Percentiles rank a stretch among this genome's conserved stretches.
Evolutionary conservation across 2,797 vertebrate species (phyloP).

Genomic region (Arrhamphus sclerolepis): DNA sequence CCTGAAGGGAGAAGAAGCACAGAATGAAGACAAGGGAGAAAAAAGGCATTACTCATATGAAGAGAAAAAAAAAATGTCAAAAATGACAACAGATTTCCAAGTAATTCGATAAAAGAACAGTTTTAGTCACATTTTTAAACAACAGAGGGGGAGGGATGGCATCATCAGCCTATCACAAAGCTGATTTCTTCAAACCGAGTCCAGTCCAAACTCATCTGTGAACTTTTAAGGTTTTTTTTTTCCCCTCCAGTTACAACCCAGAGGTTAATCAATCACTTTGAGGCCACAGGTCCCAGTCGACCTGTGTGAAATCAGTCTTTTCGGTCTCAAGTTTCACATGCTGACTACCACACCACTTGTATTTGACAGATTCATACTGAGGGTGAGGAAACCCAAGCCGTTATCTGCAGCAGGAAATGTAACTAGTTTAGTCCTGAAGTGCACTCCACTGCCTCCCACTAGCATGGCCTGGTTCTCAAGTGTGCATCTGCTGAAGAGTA

Average conservation of each 20-base stretch:
- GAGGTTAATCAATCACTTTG: constrained; percentile 72
- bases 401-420: constrained; percentile 70
- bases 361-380: constrained; percentile 57
- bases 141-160: not conserved
- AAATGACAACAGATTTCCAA: too few relatives aligned
- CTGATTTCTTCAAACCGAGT: constrained; percentile 38
- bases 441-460: constrained; percentile 30
- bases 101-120: too few relatives aligned
- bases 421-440: constrained; percentile 52
- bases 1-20: constrained; percentile 79
- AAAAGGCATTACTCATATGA: not conserved
- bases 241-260: constrained; percentile 29
- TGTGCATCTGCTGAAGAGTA: constrained; percentile 8
- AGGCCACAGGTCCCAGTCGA: constrained; percentile 31
- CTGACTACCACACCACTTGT: constrained; percentile 40
- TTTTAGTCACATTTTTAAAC: too few relatives aligned
- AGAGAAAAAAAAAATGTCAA: not conserved
- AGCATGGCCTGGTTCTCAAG: constrained; percentile 14
- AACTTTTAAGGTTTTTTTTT: constrained; percentile 45
- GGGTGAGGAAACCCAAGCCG: constrained; percentile 58
- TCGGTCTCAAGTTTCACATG: constrained; percentile 64
- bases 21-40: constrained; percentile 11
- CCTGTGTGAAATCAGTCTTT: constrained; percentile 34
- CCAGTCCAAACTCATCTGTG: constrained; percentile 42
- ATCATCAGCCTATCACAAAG: constrained; percentile 16